Conservation (phyloP, 1,140 invertebrate genomes). For the Prorops nasuta region DNA sequence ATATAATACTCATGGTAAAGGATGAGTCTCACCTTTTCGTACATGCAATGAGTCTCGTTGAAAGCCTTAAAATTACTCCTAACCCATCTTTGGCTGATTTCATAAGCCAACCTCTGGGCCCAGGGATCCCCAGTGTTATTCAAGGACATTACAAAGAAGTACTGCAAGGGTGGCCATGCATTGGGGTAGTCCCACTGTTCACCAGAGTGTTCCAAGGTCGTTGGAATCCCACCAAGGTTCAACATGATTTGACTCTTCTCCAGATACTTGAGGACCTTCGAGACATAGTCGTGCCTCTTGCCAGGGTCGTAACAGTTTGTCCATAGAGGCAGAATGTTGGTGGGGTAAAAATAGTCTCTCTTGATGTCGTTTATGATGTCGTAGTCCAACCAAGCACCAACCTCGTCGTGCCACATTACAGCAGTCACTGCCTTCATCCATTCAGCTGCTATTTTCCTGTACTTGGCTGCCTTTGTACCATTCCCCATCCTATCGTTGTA, state of each 20-base stretch:
- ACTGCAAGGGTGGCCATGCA: slow-evolving; percentile 88
- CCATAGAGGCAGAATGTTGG: slow-evolving; percentile 85
- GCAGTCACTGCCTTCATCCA: slow-evolving; percentile 64
- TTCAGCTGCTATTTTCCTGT: slow-evolving; percentile 61
- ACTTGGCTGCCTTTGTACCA: slow-evolving; percentile 62
- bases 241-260: slow-evolving; percentile 66
- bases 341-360: slow-evolving; percentile 84
- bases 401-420: slow-evolving; percentile 84
- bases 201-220: slow-evolving; percentile 75
- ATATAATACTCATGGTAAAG: too few species aligned
- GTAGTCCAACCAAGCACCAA: slow-evolving; percentile 86
- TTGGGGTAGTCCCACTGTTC: slow-evolving; percentile 97
- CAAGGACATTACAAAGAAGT: slow-evolving; percentile 77
- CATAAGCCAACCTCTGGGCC: slow-evolving; percentile 68
- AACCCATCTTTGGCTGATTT: slow-evolving; percentile 79
- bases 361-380: slow-evolving; percentile 69
- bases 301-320: slow-evolving; percentile 68
- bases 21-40: slow-evolving; percentile 77
- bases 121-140: slow-evolving; percentile 65
- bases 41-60: slow-evolving; percentile 74
- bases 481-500: slow-evolving; percentile 70
- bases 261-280: slow-evolving; percentile 71
- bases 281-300: slow-evolving; percentile 67
- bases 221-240: slow-evolving; percentile 76
- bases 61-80: slow-evolving; percentile 79